Base-by-base conservation (phyloP, 2,888 invertebrate species). In the Heterodera filipjevi region DNA sequence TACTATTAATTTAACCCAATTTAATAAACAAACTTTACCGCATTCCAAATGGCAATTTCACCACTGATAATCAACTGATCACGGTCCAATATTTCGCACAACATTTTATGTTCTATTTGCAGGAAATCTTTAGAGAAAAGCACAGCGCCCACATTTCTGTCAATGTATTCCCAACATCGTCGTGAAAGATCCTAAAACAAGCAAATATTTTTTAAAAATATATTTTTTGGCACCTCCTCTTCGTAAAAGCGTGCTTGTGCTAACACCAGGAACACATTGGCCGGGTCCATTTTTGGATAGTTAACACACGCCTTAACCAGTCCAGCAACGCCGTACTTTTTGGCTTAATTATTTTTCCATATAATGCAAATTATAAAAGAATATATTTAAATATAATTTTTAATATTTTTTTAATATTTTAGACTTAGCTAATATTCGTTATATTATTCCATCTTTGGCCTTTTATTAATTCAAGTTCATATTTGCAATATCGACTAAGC, bases 1-100 rank as follows among this genome's bases (percentile, higher is more conserved):
- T n/a, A n/a, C n/a, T n/a, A n/a, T n/a, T n/a, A n/a, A n/a, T n/a
- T n/a, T n/a, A n/a, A n/a, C 22, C 8, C 19, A 59, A 59, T 59
- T 59, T n/a, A 59, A 12, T 49, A 49, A 16, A 3, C 5, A 5
- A 53, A 53, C 14, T 59, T 59, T 59, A 59, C 59, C 8, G 59
- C 59, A 59, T 59, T 59, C 59, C 59, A 59, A 59, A 59, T 59
- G 59, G n/a, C 59, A 59, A n/a, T n/a, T 59, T 59, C 59, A 10
- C 59, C 59, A 27, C 59, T 59, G 59, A 59, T 59, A 5, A 59
- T 59, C 59, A 59, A 27, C 59, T 59, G 59, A 59, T 59, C 59
- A 10, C 59, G 59, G 59, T 59, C 59, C 59, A 59, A 59, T 27
- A 59, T 59, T 59, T 59, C 59, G 12, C 59, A 59, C 59, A 59